Evolutionary conservation across 1,140 invertebrate genomes (phyloP).

Genomic region (Aradophagus sp.): DNA sequence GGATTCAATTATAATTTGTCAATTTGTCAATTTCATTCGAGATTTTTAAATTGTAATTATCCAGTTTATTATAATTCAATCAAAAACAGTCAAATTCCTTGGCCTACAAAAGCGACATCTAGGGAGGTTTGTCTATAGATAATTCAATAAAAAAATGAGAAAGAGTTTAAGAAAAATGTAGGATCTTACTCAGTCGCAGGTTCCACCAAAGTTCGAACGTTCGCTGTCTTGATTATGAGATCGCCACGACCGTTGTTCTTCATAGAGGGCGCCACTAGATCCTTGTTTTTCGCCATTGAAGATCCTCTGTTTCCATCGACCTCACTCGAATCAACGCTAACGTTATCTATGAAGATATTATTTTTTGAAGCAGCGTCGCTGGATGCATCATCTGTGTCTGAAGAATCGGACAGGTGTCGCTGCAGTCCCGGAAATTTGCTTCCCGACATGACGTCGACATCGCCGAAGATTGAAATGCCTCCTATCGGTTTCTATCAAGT

Average conservation of each 20-base stretch:
- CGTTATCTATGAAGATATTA: conserved; percentile 4
- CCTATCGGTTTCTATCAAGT: conserved; percentile 77
- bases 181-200: conserved; percentile 7
- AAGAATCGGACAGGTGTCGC: conserved; percentile 61
- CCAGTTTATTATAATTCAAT: too few species aligned
- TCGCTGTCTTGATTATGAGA: conserved; percentile 37
- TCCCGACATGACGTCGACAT: conserved; percentile 59
- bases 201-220: not conserved
- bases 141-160: too few species aligned
- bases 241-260: conserved; percentile 57
- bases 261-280: conserved; percentile 8
- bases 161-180: too few species aligned
- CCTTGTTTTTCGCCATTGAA: conserved; percentile 10
- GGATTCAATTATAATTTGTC: too few species aligned
- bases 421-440: conserved; percentile 36
- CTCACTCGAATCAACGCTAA: conserved; percentile 23
- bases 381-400: conserved; percentile 52
- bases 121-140: too few species aligned
- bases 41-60: too few species aligned
- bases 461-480: conserved; percentile 76
- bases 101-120: too few species aligned
- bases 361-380: conserved; percentile 17
- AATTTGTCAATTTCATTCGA: too few species aligned
- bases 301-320: conserved; percentile 12
- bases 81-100: too few species aligned